Evolutionary conservation across 2,888 invertebrate genomes (phyloP).

Genomic region (Limnephilus rhombicus): DNA sequence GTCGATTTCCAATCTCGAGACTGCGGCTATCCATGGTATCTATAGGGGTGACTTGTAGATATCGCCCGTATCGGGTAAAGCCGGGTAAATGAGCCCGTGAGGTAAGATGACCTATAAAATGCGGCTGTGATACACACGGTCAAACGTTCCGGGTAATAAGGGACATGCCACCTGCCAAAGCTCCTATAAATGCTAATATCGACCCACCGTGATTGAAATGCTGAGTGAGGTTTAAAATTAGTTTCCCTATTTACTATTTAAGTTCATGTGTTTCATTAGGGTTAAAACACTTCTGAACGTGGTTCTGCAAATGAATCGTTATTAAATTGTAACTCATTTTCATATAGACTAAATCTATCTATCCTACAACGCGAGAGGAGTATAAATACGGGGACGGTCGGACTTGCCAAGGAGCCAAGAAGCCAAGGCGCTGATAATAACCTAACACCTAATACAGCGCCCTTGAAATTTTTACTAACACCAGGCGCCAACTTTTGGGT

Average conservation of each 20-base stretch:
- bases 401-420: no score
- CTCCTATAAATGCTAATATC: not conserved
- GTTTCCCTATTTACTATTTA: not conserved
- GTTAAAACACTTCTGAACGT: not conserved
- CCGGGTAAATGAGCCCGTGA: not conserved
- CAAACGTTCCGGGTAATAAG: not conserved
- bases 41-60: not conserved
- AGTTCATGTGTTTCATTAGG: not conserved
- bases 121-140: constrained; percentile 20
- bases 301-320: not conserved
- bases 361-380: no score
- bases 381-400: no score
- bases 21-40: not conserved
- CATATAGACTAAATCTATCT: not conserved
- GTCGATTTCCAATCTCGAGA: not conserved
- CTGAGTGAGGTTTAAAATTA: not conserved
- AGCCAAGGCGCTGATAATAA: no score
- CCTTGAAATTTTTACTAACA: no score
- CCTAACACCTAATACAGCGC: no score
- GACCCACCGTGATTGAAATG: not conserved
- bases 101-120: not conserved
- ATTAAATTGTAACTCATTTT: not conserved
- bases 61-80: no score
- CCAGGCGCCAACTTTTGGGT: no score
- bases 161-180: constrained; percentile 10